Conservation (phyloP, 2,113 vertebrate genomes). For the Gadus macrocephalus region DNA sequence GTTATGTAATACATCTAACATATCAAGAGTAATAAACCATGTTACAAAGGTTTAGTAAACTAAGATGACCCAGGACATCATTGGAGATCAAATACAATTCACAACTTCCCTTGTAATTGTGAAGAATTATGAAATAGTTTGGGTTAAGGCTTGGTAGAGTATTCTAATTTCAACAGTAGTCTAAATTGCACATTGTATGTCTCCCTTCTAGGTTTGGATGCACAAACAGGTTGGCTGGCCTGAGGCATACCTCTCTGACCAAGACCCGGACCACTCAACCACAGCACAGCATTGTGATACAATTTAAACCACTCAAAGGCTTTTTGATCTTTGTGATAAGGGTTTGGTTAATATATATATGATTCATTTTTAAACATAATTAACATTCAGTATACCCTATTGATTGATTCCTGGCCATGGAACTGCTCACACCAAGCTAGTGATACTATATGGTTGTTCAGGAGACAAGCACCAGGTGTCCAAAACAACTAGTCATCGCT, state of each 20-base stretch:
- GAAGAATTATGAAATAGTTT: too few relatives aligned
- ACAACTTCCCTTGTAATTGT: too few relatives aligned
- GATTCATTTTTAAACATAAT: too few relatives aligned
- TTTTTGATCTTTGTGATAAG: background rate
- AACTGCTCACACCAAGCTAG: background rate
- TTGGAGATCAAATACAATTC: constrained; percentile 7
- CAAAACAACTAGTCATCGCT: constrained; percentile 37
- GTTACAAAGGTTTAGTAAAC: background rate
- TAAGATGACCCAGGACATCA: background rate
- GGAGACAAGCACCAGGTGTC: constrained; percentile 26
- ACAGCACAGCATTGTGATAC: background rate
- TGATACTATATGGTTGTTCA: constrained; percentile 27
- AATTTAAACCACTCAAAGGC: background rate
- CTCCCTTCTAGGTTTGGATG: constrained; percentile 17
- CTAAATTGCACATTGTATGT: background rate
- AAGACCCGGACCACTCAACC: background rate
- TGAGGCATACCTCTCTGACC: constrained; percentile 25
- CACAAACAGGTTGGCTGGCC: constrained; percentile 62
- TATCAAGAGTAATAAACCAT: too few relatives aligned
- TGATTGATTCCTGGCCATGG: too few relatives aligned
- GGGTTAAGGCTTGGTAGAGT: too few relatives aligned
- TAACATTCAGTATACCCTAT: too few relatives aligned
- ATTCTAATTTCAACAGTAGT: too few relatives aligned
- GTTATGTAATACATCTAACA: too few relatives aligned
- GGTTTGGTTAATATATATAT: too few relatives aligned